Base-by-base conservation (phyloP, 1,140 invertebrate species). In the Cardiocondyla obscurior region DNA sequence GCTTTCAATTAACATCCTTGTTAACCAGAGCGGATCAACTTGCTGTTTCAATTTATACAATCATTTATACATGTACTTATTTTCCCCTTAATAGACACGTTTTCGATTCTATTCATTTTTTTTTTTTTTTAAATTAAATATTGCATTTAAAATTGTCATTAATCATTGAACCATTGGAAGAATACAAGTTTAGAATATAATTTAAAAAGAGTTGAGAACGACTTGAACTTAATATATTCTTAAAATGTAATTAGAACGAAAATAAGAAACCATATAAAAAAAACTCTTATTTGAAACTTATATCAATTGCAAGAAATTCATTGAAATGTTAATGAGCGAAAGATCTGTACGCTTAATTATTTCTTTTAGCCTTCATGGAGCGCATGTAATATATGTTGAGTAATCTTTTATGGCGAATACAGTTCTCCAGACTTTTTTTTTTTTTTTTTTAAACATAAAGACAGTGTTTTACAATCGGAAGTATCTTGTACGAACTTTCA, bases 331-430 rank as follows among this genome's bases (percentile, higher is more conserved):
- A 64, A 76, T 62, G 19, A 76, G 36, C 28, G 28, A 83, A 79
- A 49, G 46, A 51, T 62, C 58, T 79, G 81, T 91, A 90, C 88
- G 88, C 90, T 89, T 82, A 84, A 90, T 88, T 92, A 92, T 91
- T 93, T 91, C 92, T 92, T 85, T 90, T 82, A 60, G 42, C 85
- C 88, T 90, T 84, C 86, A 87, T 91, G 44, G 86, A 85, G 87
- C 89, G 89, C 86, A 81, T 77, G 64, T 84, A 81, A 60, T 84
- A 84, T 85, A 73, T 12, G 12, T n/a, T 44, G 22, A 3, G 25
- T 49, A 7, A 16, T 51, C 6, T 1, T 36, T n/a, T 65, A 10
- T 65, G 6, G 51, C 3, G 12, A 51, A 82, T 57, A 36, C 12
- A n/a, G 19, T 14, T 44, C 16, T 6, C 10, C 8, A 67, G 4